These are phyloP conservation scores for Epirrhoe tristata DNA, from an alignment of 2,888 invertebrate species.

Conservation along the genomic window DNA sequence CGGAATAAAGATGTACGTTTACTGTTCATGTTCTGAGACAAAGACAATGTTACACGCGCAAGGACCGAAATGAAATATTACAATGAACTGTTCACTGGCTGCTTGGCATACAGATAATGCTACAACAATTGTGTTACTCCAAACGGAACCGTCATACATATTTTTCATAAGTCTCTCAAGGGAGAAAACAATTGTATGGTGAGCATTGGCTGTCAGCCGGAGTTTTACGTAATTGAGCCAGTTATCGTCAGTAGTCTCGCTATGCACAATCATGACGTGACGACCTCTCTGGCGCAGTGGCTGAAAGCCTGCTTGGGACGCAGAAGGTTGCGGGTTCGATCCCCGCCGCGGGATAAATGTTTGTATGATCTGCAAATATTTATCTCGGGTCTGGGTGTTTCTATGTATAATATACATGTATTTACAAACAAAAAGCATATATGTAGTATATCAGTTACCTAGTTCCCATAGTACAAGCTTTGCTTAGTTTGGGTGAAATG, in stretches of 20 bases:
- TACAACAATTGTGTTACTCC: neutral
- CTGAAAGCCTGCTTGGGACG: no score
- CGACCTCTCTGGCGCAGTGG: no score
- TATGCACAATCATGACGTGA: slow-evolving; percentile 8
- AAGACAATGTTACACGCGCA: slow-evolving; percentile 20
- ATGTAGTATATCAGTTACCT: no score
- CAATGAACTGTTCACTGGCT: slow-evolving; percentile 13
- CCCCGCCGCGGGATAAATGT: no score
- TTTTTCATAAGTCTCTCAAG: neutral
- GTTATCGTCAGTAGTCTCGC: slow-evolving; percentile 14
- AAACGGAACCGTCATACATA: neutral
- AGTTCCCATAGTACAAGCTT: no score
- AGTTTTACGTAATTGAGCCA: slow-evolving; percentile 32
- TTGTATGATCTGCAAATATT: no score
- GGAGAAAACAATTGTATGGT: neutral
- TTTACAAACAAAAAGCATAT: no score
- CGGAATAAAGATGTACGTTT: slow-evolving; percentile 21
- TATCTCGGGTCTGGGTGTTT: no score
- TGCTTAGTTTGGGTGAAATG: no score
- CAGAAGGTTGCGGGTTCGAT: no score
- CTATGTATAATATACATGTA: no score
- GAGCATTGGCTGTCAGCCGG: neutral
- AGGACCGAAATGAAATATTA: slow-evolving; percentile 5
- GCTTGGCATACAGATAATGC: neutral
- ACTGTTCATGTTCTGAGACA: slow-evolving; percentile 11